Base-by-base conservation (phyloP, 2,113 vertebrate species). In the Colaptes auratus region DNA sequence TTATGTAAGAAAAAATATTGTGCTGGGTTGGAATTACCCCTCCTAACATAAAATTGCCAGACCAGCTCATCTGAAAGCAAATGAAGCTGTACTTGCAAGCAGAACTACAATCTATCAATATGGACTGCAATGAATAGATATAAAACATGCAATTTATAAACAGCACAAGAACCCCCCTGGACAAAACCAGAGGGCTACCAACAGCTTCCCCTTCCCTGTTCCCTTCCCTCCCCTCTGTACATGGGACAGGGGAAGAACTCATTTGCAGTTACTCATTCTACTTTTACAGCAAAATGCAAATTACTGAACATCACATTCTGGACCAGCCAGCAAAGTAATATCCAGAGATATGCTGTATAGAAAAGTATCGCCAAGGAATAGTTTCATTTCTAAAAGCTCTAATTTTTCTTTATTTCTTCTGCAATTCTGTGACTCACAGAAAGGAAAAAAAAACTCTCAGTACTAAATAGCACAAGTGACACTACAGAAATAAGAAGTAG, bases 361-460 rank as follows among this genome's bases (percentile, higher is more conserved):
- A 46, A 76, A 42, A 36, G 2, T 20, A 88, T 17, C 15, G 14
- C 19, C 5, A 78, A 80, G 2, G 70, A 70, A 73, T 28, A 5
- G 6, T 30, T 73, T 60, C 3, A 31, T 69, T 75, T 82, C 67
- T n/a, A 53, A 74, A 65, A 91, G 3, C 4, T 59, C 9, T 44
- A 4, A 71, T 88, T 66, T 53, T 27, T 72, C 19, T 74, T 15
- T 77, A 25, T 1, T 50, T 46, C 14, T 79, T 55, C 64, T 66
- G 42, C 6, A 52, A 42, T 21, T 71, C 0, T 0, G 6, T 46
- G 28, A 85, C 71, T 73, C 10, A 4, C 6, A 50, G 6, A 1
- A 8, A 6, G 10, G 39, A 10, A 8, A 6, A 36, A 25, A 27
- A 25, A 52, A 31, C 53, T 4, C 44, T 61, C 80, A 36, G 36